Base-by-base conservation (phyloP, 2,113 vertebrate species). In the Mystacornis crossleyi region DNA sequence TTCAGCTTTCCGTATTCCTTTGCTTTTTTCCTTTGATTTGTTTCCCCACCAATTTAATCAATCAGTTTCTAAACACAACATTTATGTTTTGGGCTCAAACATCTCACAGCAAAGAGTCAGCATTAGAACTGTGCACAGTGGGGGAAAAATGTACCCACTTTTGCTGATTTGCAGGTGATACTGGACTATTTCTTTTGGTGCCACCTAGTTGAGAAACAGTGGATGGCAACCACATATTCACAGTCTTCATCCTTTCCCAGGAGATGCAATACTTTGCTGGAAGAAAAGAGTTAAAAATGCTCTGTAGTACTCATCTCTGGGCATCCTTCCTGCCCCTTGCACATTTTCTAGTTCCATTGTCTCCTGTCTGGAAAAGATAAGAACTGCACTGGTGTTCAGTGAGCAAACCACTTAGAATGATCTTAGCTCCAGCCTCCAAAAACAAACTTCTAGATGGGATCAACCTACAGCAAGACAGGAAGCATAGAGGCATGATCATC, bases 131-230 rank as follows among this genome's bases (percentile, higher is more conserved):
- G 29, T 0, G 7, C 43, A 20, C 15, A 21, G 43, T 2, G 11
- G 11, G 50, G 48, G 3, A 20, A 48, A 62, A 61, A 65, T 2
- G 8, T 14, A n/a, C 4, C 31, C 71, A 36, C 11, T 79, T 34
- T 38, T 26, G 34, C 55, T 31, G 53, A 26, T 38, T 67, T 65
- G 40, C 25, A 14, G 58, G 17, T 31, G 17, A 42, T 34, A 15
- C 16, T 50, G 55, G 70, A 55, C 34, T 24, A 13, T 90, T 93
- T 87, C 15, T 4, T 71, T 88, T 95, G 70, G 81, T 95, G 95
- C 88, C 96, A 90, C 70, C 92, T 94, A 89, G 92, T 5, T 16
- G 95, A 85, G 57, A 88, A 90, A 79, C n/a, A n/a, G 81, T 43
- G n/a, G 40, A 85, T 75, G 33, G 61, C 94, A 96, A 48, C 53